A percentile compares a stretch with the other conserved stretches of the same genome.
Conservation (phyloP, 2,113 vertebrate species). For the Xenotilapia leptura region DNA sequence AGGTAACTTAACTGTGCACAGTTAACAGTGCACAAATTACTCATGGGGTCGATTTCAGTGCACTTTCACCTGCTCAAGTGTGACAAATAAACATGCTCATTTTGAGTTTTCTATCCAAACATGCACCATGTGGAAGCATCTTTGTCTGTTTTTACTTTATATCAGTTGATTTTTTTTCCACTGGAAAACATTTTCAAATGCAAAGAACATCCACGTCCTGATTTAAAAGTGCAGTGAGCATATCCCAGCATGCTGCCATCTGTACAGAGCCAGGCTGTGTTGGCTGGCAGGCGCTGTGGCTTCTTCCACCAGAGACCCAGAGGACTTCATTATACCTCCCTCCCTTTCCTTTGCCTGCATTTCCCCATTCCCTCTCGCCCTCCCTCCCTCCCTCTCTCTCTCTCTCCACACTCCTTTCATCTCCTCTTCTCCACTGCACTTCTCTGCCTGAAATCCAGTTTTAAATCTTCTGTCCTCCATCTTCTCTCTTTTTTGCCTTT, state of each 20-base stretch:
- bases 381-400: background rate
- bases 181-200: background rate
- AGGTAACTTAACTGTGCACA: background rate
- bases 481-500: background rate
- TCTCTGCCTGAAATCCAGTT: background rate
- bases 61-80: background rate
- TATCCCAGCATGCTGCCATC: constrained; percentile 30
- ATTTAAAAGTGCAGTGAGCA: constrained; percentile 11
- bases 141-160: background rate
- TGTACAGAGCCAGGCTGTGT: constrained; percentile 36
- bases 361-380: background rate
- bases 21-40: background rate
- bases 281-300: constrained; percentile 39
- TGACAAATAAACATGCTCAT: background rate
- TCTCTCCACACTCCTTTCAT: constrained; percentile 16
- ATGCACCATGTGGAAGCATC: background rate
- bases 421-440: background rate
- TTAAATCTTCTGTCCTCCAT: constrained; percentile 25
- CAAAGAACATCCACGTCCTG: constrained; percentile 28
- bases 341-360: background rate
- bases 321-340: constrained; percentile 55
- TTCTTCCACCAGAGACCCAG: constrained; percentile 51
- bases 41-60: background rate
- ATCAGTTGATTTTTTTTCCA: background rate
- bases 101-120: background rate